phyloP scores from a whole-genome alignment of 2,797 vertebrate genomes.

The Buceros bicornis region DNA sequence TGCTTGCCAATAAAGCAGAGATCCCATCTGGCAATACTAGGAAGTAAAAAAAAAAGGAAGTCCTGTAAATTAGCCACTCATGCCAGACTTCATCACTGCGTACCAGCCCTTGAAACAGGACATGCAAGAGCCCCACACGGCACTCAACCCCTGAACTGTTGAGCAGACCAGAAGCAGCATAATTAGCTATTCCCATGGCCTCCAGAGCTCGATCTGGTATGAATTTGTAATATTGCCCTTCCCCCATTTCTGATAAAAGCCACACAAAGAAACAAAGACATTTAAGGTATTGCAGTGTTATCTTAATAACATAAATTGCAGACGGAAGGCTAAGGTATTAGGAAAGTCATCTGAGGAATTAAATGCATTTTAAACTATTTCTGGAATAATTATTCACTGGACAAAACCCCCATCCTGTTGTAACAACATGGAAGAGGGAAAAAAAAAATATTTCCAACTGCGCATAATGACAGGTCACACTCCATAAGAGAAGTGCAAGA shows the following conservation, averaged over 20 bases:
- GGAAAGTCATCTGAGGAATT: not conserved
- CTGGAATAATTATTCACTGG: not conserved
- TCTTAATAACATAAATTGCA: not conserved
- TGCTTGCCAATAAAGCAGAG: not conserved
- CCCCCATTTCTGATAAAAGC: slow-evolving; percentile 13
- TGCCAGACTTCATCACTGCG: not conserved
- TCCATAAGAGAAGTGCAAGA: not conserved
- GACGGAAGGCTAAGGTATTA: not conserved
- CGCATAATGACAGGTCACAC: not conserved
- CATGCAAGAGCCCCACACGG: not conserved
- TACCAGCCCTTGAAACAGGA: not conserved
- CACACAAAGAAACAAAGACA: not conserved
- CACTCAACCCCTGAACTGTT: not conserved
- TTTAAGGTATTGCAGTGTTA: not conserved
- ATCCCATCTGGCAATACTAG: not conserved
- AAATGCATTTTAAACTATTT: not conserved
- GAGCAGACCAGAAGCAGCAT: not conserved
- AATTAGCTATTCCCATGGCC: slow-evolving; percentile 27
- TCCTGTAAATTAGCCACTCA: not conserved
- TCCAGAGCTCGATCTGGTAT: not conserved
- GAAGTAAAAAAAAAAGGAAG: not conserved
- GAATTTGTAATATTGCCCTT: slow-evolving; percentile 7
- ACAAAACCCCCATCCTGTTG: not conserved
- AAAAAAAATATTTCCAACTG: not conserved
- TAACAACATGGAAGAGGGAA: not conserved